Percentiles rank a stretch among this genome's conserved stretches.
These are phyloP conservation scores for Leguminivora glycinivorella DNA, from an alignment of 1,140 invertebrate genomes.

Conservation along the genomic window DNA sequence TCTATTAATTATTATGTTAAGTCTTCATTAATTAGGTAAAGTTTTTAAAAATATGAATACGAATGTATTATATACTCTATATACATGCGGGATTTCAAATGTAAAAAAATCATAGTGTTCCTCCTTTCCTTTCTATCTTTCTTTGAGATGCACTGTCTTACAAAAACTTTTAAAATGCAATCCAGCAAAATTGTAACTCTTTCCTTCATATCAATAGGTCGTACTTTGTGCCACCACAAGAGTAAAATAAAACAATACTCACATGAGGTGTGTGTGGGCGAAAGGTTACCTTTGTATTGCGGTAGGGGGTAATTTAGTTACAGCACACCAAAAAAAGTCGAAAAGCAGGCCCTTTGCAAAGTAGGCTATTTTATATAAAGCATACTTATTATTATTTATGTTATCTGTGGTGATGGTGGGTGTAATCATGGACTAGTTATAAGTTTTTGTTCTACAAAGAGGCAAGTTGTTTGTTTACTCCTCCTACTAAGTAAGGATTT, in stretches of 20 bases:
- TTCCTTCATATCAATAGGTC: background rate
- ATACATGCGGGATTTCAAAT: too few relatives aligned
- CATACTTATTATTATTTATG: background rate
- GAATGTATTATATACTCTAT: too few relatives aligned
- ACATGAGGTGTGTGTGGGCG: constrained; percentile 21
- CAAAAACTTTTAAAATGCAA: background rate
- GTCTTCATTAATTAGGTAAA: too few relatives aligned
- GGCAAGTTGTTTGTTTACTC: too few relatives aligned
- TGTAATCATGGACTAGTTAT: background rate
- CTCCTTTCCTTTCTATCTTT: background rate
- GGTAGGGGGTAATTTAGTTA: constrained; percentile 10
- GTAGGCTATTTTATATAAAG: background rate
- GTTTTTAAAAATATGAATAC: too few relatives aligned
- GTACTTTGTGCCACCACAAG: background rate
- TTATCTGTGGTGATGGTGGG: background rate
- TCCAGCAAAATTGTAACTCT: background rate
- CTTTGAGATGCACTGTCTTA: background rate
- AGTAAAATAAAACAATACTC: constrained; percentile 1
- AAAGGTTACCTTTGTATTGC: constrained; percentile 25
- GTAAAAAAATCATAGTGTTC: too few relatives aligned
- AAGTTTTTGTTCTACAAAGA: too few relatives aligned
- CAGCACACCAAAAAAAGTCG: background rate
- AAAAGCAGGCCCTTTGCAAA: background rate
- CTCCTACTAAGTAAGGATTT: too few relatives aligned
- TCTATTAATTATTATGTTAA: too few relatives aligned